phyloP scores from a whole-genome alignment of 2,797 vertebrate genomes.

The Orientallactaga sibirica region DNA sequence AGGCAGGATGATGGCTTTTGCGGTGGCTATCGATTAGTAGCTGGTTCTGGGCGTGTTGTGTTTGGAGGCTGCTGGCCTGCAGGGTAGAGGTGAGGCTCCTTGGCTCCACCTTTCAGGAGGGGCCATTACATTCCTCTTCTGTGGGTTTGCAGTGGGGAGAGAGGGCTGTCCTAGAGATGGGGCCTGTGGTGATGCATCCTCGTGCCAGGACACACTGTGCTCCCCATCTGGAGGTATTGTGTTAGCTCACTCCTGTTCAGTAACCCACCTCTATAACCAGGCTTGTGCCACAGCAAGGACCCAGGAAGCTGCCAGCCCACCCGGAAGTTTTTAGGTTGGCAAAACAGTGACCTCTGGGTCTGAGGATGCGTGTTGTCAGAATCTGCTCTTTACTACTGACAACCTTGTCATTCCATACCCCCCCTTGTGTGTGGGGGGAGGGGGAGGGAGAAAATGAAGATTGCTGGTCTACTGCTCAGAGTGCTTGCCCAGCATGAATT shows the following conservation, averaged over 20 bases:
- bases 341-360: neutral
- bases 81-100: neutral
- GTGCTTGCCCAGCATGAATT: neutral
- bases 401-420: neutral
- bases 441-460: no score
- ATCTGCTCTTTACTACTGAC: neutral
- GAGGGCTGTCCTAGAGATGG: no score
- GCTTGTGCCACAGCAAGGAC: fast-evolving
- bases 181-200: neutral
- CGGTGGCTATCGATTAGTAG: slow-evolving; percentile 62
- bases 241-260: neutral
- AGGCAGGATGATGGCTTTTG: slow-evolving; percentile 61
- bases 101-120: neutral
- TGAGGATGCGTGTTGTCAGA: fast-evolving
- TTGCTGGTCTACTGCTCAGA: neutral
- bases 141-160: neutral
- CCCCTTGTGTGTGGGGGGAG: no score
- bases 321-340: neutral
- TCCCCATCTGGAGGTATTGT: neutral
- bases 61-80: neutral
- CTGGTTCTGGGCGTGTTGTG: neutral
- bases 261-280: neutral
- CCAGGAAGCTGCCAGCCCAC: neutral
- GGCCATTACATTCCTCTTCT: neutral
- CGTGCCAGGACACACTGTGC: neutral